These are phyloP conservation scores for Cephalopachus bancanus DNA, from an alignment of 2,797 vertebrate species.

Conservation along the genomic window DNA sequence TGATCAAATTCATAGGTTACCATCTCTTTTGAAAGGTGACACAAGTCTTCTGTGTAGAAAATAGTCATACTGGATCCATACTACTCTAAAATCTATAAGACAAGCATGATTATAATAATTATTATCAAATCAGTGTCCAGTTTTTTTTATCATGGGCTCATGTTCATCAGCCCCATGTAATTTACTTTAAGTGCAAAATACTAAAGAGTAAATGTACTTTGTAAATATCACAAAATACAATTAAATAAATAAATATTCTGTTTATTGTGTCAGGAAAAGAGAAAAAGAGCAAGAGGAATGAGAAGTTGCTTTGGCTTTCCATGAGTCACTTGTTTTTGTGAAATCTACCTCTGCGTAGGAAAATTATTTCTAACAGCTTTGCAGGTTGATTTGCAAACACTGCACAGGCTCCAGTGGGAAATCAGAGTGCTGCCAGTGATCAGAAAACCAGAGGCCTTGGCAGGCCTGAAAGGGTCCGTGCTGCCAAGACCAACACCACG, in stretches of 20 bases:
- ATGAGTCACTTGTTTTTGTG: background rate
- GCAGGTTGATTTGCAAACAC: background rate
- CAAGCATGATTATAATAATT: background rate
- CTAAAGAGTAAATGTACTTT: background rate
- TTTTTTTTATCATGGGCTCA: background rate
- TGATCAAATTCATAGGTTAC: background rate
- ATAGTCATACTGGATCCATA: too few relatives aligned
- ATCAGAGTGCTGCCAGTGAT: fast-evolving
- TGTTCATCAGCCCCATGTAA: background rate
- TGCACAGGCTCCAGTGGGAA: fast-evolving
- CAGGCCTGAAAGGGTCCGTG: fast-evolving
- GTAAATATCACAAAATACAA: background rate
- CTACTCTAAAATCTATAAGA: too few relatives aligned
- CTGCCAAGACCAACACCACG: background rate
- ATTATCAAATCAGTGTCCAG: background rate
- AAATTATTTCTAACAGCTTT: background rate
- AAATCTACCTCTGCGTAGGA: background rate
- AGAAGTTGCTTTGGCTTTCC: background rate
- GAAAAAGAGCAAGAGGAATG: fast-evolving
- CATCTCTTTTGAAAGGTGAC: background rate
- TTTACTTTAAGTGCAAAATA: background rate
- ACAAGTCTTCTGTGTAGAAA: background rate
- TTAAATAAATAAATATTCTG: too few relatives aligned
- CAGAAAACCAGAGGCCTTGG: background rate
- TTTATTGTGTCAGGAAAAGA: background rate